Conservation (phyloP, 2,797 vertebrate genomes). For the Micrastur ruficollis region DNA sequence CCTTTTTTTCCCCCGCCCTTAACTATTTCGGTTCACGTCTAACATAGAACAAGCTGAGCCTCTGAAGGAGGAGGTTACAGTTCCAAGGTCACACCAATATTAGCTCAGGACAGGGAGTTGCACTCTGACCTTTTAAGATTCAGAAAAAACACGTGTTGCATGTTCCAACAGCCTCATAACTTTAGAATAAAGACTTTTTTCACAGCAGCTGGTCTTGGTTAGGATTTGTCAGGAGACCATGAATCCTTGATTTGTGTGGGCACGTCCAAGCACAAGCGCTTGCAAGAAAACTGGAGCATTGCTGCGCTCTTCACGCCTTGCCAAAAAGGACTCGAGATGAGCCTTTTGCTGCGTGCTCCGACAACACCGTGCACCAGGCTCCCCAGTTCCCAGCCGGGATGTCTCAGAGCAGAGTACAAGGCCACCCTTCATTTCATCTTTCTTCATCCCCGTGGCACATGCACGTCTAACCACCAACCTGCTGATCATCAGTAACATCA, state of each 20-base stretch:
- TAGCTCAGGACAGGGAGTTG: neutral
- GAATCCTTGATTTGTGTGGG: rapidly evolving
- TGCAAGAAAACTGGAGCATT: too few relatives aligned
- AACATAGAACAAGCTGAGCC: neutral
- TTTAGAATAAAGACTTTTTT: neutral
- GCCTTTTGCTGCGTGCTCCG: neutral
- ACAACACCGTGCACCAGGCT: rapidly evolving
- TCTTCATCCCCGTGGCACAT: neutral
- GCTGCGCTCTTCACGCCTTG: neutral
- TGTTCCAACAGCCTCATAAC: neutral
- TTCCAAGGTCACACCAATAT: neutral
- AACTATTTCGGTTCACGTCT: neutral
- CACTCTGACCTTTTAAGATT: neutral
- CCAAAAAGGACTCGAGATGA: neutral
- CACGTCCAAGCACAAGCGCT: neutral
- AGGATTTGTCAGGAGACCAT: neutral
- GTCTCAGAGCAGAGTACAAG: neutral
- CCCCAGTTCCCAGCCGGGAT: neutral
- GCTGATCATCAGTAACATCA: rapidly evolving
- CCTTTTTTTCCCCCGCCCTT: rapidly evolving
- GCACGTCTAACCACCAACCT: rapidly evolving
- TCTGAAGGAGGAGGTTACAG: neutral
- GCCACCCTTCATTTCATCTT: neutral
- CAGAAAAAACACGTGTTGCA: neutral
- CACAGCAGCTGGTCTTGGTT: neutral